Evolutionary conservation across 2,888 invertebrate genomes (phyloP).

Genomic region (Agriopis aurantiaria): DNA sequence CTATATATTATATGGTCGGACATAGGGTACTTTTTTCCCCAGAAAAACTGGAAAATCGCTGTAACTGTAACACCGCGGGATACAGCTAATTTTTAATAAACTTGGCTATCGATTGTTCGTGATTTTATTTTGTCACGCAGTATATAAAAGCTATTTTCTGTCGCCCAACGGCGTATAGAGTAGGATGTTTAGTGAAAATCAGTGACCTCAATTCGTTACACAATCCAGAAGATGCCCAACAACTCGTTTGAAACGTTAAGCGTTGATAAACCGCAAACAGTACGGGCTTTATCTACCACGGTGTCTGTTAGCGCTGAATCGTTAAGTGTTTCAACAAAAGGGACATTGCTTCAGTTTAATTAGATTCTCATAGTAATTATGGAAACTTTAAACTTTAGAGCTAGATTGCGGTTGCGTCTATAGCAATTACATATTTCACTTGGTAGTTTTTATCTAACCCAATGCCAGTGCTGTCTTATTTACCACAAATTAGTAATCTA

Average conservation of each 20-base stretch:
- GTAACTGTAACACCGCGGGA: no score
- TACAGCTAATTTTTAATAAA: no score
- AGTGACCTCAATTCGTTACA: slow-evolving; percentile 30
- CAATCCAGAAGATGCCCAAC: slow-evolving; percentile 20
- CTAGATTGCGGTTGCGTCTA: slow-evolving; percentile 47
- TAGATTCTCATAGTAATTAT: slow-evolving; percentile 53
- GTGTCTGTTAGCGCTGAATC: slow-evolving; percentile 39
- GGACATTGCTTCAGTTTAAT: slow-evolving; percentile 49
- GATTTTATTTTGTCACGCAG: slow-evolving; percentile 10
- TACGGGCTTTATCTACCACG: slow-evolving; percentile 25
- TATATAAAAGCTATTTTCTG: slow-evolving; percentile 20
- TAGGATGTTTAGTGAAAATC: slow-evolving; percentile 25
- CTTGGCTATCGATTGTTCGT: neutral
- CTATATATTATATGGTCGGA: no score
- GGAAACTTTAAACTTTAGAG: slow-evolving; percentile 51
- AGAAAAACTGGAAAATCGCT: no score
- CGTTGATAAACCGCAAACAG: slow-evolving; percentile 24
- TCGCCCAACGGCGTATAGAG: slow-evolving; percentile 1
- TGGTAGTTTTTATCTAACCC: neutral
- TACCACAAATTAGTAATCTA: slow-evolving; percentile 23
- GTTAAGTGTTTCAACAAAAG: slow-evolving; percentile 45
- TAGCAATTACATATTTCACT: neutral
- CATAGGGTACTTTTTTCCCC: no score
- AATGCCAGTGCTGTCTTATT: neutral
- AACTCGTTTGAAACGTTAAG: slow-evolving; percentile 17